These are phyloP conservation scores for Strongylocentrotus purpuratus DNA, from an alignment of 35 echinoderm and acorn worm genomes.

Conservation along the genomic window DNA sequence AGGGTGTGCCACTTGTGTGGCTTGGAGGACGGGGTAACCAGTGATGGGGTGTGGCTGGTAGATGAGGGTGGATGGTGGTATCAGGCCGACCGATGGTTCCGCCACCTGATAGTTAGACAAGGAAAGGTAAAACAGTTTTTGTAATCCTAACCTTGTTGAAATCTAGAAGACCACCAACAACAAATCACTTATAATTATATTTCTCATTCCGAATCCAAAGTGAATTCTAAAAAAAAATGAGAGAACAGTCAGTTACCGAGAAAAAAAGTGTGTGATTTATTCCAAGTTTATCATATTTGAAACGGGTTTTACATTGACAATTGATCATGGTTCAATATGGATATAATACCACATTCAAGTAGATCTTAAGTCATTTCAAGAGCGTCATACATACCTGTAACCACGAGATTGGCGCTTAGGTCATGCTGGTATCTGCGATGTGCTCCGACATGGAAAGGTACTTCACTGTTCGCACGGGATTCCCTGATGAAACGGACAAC, in stretches of 20 bases:
- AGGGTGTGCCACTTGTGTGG: constrained; percentile 42
- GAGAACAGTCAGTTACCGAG: too few species aligned
- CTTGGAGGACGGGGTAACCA: constrained; percentile 65
- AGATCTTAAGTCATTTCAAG: too few species aligned
- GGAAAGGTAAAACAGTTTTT: neutral
- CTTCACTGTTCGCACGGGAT: constrained; percentile 34
- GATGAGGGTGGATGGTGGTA: constrained; percentile 65
- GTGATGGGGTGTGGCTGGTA: constrained; percentile 57
- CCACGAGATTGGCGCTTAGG: constrained; percentile 67
- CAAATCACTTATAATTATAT: too few species aligned
- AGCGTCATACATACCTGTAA: constrained; percentile 51
- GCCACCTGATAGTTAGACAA: constrained; percentile 42
- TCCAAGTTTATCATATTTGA: too few species aligned
- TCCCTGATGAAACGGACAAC: neutral
- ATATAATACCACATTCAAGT: too few species aligned
- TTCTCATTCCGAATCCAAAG: neutral
- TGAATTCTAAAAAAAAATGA: neutral
- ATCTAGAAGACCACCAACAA: neutral
- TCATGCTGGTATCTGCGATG: constrained; percentile 56
- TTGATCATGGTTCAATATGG: too few species aligned
- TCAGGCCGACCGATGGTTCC: constrained; percentile 50
- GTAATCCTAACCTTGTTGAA: too few species aligned
- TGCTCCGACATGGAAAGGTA: constrained; percentile 24
- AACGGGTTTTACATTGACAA: too few species aligned
- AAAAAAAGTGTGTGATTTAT: too few species aligned